Conservation (phyloP, 2,113 vertebrate genomes). For the Hyaena hyaena region DNA sequence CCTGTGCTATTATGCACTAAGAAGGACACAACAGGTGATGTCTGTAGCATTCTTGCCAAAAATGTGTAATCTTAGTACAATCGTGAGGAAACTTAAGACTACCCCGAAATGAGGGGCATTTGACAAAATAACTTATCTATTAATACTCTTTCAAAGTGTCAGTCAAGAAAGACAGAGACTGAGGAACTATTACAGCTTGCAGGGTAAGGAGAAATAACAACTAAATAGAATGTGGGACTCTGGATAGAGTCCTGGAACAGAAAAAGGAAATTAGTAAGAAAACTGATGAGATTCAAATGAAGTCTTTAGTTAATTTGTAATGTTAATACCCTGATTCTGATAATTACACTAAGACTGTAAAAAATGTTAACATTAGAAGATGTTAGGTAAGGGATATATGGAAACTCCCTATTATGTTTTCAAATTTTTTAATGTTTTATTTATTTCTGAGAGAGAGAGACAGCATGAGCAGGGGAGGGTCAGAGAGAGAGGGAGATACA, state of each 20-base stretch:
- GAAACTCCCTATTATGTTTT: background rate
- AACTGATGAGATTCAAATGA: background rate
- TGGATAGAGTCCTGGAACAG: background rate
- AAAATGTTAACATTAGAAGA: background rate
- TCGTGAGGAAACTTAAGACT: background rate
- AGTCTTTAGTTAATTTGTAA: background rate
- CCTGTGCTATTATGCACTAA: background rate
- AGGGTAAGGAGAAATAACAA: background rate
- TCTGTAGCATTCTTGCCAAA: background rate
- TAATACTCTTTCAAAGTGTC: background rate
- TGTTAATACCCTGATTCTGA: background rate
- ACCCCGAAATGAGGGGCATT: background rate
- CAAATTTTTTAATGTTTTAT: no score
- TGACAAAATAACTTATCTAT: background rate
- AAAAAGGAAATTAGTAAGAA: background rate
- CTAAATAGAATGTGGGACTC: background rate
- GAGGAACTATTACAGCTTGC: background rate
- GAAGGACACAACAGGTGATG: background rate
- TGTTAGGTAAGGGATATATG: background rate
- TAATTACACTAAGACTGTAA: background rate
- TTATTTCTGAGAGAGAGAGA: no score
- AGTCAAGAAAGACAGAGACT: background rate
- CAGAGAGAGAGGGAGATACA: no score
- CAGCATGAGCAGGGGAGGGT: no score
- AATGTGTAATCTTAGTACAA: background rate